Evolutionary conservation across 2,888 invertebrate genomes (phyloP).

Genomic region (Mactromeris polynyma): DNA sequence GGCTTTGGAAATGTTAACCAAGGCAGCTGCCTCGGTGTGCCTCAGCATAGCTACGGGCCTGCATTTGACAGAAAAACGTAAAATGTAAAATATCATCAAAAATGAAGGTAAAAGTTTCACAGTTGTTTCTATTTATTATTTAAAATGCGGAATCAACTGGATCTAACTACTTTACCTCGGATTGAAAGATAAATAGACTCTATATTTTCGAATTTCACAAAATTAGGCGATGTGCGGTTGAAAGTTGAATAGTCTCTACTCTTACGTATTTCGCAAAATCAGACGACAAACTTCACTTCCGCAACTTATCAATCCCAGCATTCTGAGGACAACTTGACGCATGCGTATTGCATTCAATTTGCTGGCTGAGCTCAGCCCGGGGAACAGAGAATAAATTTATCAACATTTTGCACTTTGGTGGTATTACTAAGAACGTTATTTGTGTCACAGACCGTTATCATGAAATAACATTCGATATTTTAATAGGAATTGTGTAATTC

Average conservation of each 20-base stretch:
- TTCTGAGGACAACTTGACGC: constrained; percentile 29
- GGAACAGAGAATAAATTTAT: background rate
- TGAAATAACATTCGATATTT: background rate
- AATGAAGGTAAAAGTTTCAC: too few species aligned
- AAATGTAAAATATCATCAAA: too few species aligned
- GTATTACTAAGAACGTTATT: background rate
- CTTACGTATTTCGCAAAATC: constrained; percentile 24
- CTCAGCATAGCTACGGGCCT: too few species aligned
- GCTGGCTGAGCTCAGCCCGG: constrained; percentile 30
- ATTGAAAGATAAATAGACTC: too few species aligned
- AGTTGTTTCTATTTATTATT: too few species aligned
- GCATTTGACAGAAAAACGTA: too few species aligned
- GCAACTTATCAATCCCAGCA: constrained; percentile 62
- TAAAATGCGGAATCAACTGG: too few species aligned
- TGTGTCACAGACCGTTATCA: background rate
- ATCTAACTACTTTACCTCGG: too few species aligned
- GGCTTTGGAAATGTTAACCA: too few species aligned
- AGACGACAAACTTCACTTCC: constrained; percentile 72
- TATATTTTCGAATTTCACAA: too few species aligned
- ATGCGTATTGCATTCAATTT: constrained; percentile 53
- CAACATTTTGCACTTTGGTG: background rate
- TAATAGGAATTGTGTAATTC: background rate
- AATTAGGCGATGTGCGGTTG: too few species aligned
- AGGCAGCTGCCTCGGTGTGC: too few species aligned
- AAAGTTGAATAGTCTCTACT: background rate